Evolutionary conservation across 1,140 invertebrate species (phyloP), one percentile per base, ranked within the genome.

Genomic region (Hylaeus volcanicus): DNA sequence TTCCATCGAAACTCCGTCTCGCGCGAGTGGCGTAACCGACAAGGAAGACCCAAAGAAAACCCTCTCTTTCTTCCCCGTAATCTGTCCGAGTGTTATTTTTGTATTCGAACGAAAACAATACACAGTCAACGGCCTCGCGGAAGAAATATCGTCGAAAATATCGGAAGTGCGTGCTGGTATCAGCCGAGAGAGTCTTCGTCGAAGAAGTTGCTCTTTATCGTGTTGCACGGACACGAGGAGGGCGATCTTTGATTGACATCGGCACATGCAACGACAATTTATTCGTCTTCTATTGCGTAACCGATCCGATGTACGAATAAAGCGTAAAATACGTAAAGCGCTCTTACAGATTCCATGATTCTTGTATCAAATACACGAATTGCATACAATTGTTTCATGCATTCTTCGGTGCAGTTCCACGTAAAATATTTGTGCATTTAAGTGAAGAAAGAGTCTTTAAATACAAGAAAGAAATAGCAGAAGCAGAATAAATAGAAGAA

Each of bases 201-300:
- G 26, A 63, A 63, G 37, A 12, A 75, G 45, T 61, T n/a, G 12
- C 56, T 53, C n/a, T 9, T 55, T 41, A 37, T 12, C n/a, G 39
- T 12, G 11, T 4, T 26, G 51, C 61, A 51, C 48, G 55, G 65
- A 74, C n/a, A 74, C 39, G 48, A 6, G 26, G 58, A 6, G 3
- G 5, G 26, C 26, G 43, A 37, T 64, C 48, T 73, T n/a, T 12
- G 69, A 63, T 79, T 12, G 60, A 64, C 73, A 73, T 79, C 69
- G 58, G 43, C 45, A 63, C 69, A 14, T 72, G 68, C 48, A 64
- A 53, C 26, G 76, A 73, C 73, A 79, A 73, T 70, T 79, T 43
- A 15, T 64, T 64, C 64, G 4, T 4, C 4, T 41, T 5, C 37
- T 4, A 48, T 79, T 79, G 58, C 69, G 69, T 53, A 79, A 73